A percentile compares a stretch with the other conserved stretches of the same genome.
phyloP scores from a whole-genome alignment of 1,140 invertebrate genomes.

The Sycophila sp. region DNA sequence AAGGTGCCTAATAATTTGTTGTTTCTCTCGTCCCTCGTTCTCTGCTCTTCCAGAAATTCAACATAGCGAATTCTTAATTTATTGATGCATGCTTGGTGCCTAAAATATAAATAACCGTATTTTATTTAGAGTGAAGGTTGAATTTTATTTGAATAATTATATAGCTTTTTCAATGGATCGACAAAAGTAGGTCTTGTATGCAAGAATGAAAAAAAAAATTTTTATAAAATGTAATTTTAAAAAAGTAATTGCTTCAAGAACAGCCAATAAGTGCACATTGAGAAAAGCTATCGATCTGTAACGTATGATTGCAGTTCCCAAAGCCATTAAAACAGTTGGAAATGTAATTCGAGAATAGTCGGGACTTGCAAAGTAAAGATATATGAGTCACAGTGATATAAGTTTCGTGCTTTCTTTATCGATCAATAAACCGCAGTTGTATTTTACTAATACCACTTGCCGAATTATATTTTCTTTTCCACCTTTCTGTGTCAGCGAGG shows the following conservation, averaged over 20 bases:
- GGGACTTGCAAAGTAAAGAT: too few species aligned
- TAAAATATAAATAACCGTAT: slow-evolving; percentile 41
- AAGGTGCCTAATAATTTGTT: slow-evolving; percentile 68
- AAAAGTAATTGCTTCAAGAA: neutral
- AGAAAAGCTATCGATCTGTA: too few species aligned
- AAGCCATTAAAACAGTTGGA: too few species aligned
- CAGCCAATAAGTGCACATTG: too few species aligned
- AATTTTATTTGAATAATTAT: too few species aligned
- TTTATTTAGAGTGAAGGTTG: neutral
- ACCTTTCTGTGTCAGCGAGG: neutral
- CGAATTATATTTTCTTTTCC: neutral
- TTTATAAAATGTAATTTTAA: too few species aligned
- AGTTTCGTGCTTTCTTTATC: neutral
- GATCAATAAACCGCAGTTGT: slow-evolving; percentile 23
- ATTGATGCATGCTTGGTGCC: slow-evolving; percentile 62
- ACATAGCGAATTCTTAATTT: slow-evolving; percentile 70
- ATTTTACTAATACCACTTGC: neutral
- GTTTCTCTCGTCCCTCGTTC: slow-evolving; percentile 69
- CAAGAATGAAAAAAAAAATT: neutral
- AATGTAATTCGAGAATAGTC: too few species aligned
- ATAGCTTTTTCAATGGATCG: too few species aligned
- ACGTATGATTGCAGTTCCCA: too few species aligned
- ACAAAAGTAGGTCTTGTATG: too few species aligned
- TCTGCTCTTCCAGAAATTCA: slow-evolving; percentile 71
- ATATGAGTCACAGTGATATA: too few species aligned